Conservation (phyloP, 2,797 vertebrate genomes). For the Varecia variegata region DNA sequence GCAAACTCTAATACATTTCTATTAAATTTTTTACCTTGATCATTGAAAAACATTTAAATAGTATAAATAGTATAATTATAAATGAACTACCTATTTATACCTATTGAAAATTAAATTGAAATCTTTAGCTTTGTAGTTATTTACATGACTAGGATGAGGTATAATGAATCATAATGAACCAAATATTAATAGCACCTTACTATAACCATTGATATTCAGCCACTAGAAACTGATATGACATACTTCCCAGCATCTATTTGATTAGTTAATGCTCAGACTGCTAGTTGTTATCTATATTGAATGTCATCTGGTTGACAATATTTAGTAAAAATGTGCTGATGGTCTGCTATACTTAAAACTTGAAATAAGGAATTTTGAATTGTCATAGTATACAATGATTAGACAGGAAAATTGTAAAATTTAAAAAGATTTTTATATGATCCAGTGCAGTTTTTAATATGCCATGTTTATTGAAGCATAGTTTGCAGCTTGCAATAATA, state of each 20-base stretch:
- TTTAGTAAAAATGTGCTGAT: neutral
- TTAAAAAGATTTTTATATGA: neutral
- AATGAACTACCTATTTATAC: neutral
- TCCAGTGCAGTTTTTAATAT: neutral
- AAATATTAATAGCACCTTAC: neutral
- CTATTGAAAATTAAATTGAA: constrained; percentile 4
- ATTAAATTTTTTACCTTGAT: neutral
- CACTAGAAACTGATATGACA: neutral
- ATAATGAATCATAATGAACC: neutral
- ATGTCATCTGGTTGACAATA: neutral
- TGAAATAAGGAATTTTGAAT: neutral
- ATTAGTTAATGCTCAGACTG: neutral
- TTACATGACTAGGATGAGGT: neutral
- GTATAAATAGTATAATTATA: neutral
- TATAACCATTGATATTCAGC: neutral
- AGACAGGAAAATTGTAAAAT: neutral
- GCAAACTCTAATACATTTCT: neutral
- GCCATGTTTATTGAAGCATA: neutral
- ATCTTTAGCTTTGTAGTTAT: neutral
- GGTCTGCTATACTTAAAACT: neutral
- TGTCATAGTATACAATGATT: neutral
- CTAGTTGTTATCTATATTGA: neutral
- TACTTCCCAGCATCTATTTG: neutral
- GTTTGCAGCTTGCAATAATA: neutral
- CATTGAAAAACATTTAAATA: neutral